Conservation (phyloP, 2,113 vertebrate species). For the Mungos mungo region DNA sequence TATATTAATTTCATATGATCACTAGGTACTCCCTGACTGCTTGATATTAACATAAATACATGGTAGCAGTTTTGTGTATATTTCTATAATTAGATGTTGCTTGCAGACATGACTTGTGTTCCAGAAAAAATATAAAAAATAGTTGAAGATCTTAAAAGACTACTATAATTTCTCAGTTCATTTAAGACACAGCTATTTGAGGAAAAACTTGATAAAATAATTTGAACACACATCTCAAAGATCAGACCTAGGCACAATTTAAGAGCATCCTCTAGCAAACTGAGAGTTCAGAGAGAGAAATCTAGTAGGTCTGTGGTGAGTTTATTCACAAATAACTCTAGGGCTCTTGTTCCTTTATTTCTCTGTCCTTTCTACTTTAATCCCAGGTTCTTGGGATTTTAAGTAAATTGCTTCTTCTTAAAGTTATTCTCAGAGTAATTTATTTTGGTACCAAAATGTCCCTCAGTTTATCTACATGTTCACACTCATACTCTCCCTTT, state of each 20-base stretch:
- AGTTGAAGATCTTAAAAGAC: not conserved
- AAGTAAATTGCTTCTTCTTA: not conserved
- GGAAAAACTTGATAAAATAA: not conserved
- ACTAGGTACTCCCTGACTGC: not conserved
- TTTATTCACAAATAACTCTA: not conserved
- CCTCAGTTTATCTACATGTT: not conserved
- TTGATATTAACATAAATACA: not conserved
- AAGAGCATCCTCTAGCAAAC: not conserved
- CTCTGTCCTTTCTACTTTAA: not conserved
- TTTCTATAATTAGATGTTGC: constrained; percentile 39
- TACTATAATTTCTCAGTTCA: not conserved
- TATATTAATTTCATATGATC: not conserved
- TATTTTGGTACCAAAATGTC: not conserved
- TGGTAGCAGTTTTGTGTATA: not conserved
- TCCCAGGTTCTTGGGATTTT: not conserved
- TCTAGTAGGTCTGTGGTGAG: not conserved
- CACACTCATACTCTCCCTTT: not conserved
- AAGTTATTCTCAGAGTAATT: not conserved
- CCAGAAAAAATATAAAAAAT: constrained; percentile 14
- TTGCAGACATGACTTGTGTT: not conserved
- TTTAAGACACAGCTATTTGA: not conserved
- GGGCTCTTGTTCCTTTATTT: not conserved
- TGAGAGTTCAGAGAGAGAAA: constrained; percentile 46
- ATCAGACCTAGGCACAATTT: constrained; percentile 10
- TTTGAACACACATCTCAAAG: not conserved